Conservation (phyloP, 2,113 vertebrate genomes). For the Calidris pugnax region DNA sequence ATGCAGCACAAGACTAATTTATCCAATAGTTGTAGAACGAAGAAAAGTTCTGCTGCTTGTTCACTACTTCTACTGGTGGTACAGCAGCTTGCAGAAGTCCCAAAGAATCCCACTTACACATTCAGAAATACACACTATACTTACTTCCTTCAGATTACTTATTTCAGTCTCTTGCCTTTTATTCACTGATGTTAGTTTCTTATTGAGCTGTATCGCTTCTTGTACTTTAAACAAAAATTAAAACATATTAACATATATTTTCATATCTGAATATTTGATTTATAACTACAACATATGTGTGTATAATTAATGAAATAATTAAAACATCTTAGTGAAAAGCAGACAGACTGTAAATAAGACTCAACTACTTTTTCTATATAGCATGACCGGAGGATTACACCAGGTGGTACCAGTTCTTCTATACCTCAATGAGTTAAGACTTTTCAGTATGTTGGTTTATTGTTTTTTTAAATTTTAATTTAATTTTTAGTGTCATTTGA, state of each 20-base stretch:
- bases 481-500: neutral
- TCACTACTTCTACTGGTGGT: neutral
- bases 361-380: neutral
- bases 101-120: neutral
- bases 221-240: conserved; percentile 78
- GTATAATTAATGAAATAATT: neutral
- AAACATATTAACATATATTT: neutral
- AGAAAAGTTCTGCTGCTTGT: neutral
- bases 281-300: neutral
- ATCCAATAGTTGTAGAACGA: neutral
- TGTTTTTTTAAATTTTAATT: neutral
- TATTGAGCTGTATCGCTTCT: conserved; percentile 85
- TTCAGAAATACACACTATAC: neutral
- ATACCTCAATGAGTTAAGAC: neutral
- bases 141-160: conserved; percentile 84
- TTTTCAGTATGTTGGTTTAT: neutral
- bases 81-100: neutral
- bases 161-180: conserved; percentile 83
- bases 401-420: neutral
- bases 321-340: neutral
- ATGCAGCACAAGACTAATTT: neutral
- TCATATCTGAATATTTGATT: neutral
- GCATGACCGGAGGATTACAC: neutral
- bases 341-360: neutral
- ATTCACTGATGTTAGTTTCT: conserved; percentile 81